Base-by-base conservation (phyloP, 1,140 invertebrate genomes). In the Lepidurus arcticus region DNA sequence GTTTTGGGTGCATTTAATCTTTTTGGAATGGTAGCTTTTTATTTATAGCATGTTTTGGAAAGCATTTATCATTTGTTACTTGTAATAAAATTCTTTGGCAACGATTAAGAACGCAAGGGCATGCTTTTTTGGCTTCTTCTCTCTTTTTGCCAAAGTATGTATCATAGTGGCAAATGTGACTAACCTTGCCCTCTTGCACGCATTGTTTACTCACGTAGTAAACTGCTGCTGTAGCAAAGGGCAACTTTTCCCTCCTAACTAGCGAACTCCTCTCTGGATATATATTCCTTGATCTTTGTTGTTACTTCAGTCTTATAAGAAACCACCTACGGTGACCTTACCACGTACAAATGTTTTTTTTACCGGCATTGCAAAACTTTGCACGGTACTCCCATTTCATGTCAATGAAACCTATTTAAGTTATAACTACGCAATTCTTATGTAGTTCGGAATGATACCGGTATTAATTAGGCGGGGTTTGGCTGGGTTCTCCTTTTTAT, bases 391-490 rank as follows among this genome's bases (percentile, higher is more conserved):
- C 53, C 53, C 21, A 65, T n/a, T 65, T 21, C 53, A n/a, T 65
- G 53, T 65, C 21, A 65, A 13, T 65, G 13, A 21, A 65, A n/a
- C 53, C 53, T 65, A 65, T 65, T 65, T 65, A 65, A n/a, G 13
- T 65, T 65, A 13, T 65, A 65, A 65, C 53, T 65, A 65, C 53
- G 53, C 21, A 34, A 65, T 65, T 65, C 53, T n/a, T 65, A 65
- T n/a, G 53, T 65, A 65, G 53, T 65, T 65, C 53, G 53, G 53
- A 65, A 65, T 65, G 53, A 65, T 65, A 65, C 53, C 53, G 53
- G 53, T 65, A 65, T 65, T 65, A 65, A 65, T 65, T 65, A 65
- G 53, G 53, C 53, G 53, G 53, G 53, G 21, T 65, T 21, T n/a
- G 53, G 53, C 53, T 65, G 9, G 53, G 53, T 65, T 9, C 16